Evolutionary conservation across 2,888 invertebrate species (phyloP), one percentile per base, ranked within the genome.

Genomic region (Dendrolimus pini): DNA sequence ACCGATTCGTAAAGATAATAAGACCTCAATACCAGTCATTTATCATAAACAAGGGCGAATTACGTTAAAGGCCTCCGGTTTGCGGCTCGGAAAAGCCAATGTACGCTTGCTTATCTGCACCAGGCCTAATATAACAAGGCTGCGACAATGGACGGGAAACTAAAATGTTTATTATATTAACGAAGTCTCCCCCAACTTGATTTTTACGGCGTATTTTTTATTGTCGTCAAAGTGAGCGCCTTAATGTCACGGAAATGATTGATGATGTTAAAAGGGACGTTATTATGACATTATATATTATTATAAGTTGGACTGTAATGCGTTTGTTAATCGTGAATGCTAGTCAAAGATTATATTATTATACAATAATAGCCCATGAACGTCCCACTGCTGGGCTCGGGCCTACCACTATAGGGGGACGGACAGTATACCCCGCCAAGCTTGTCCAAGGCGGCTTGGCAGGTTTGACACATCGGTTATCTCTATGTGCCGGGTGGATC

Each of bases 81-180:
- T 30, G 69, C 66, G 65, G 60, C 57, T 62, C 12, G 59, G 67
- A 63, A 62, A 67, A 71, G 69, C 65, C 70, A 70, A 62, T 66
- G 69, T 65, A 60, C 70, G 69, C 68, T 75, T 77, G 69, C 68
- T 75, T 77, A 80, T 76, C 73, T 74, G 67, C 67, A 72, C 70
- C 64, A 56, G 67, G 69, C 67, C 68, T 72, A 74, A 75, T 73
- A 71, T 70, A 75, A 75, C 71, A 74, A 72, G 70, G 66, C 65
- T 62, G 65, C 69, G 67, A 70, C 75, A 68, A 72, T 68, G 67
- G 69, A 70, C 68, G 69, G 70, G 65, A 69, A 72, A 72, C 69
- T 71, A 71, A 73, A 80, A 77, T 78, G 74, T 77, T 80, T 75
- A 76, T 74, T 68, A 65, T 71, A 74, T 74, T 79, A 83, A 82